Base-by-base conservation (phyloP, 2,797 vertebrate genomes). In the Notamacropus eugenii region DNA sequence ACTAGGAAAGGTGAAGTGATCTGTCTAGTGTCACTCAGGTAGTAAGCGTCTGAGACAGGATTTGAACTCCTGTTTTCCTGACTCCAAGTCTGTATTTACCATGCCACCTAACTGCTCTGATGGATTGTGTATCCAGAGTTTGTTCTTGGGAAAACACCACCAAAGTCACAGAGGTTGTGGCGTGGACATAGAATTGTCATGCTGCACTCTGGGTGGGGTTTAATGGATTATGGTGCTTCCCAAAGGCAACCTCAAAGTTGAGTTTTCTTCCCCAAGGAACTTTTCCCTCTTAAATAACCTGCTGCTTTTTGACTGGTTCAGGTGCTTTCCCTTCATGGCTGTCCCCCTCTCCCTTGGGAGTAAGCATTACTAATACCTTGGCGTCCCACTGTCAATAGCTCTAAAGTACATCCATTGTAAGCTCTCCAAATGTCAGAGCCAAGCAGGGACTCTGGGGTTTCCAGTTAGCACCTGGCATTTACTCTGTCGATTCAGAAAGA, bases 371-470 rank as follows among this genome's bases (percentile, higher is more conserved):
- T 97, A 98, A 98, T 98, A 98, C 99, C 98, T 99, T 99, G 99
- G 99, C 99, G 99, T 99, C 98, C 97, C 98, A 98, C 98, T 99
- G 99, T 99, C 99, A 99, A 99, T 98, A 99, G 98, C 98, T 98
- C 98, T 98, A 98, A 98, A 99, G 98, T 99, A 99, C 99, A 99
- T 99, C 98, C 98, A 98, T 98, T 97, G 98, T 99, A 99, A 99
- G 99, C 99, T 99, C 98, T 99, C 98, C 98, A 99, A 99, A 99
- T 99, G 99, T 99, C 99, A 99, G 98, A 98, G 98, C 98, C 91
- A 98, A 98, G 98, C 98, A 96, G 94, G 91, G 98, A 98, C 98
- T 98, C 98, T 98, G 98, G 98, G 74, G 99, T 98, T 99, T 98
- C 98, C 98, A 98, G 97, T 98, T 97, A 98, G 98, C 94, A 90